These are phyloP conservation scores for Xestia sexstrigata DNA, from an alignment of 2,888 invertebrate species.

Conservation along the genomic window DNA sequence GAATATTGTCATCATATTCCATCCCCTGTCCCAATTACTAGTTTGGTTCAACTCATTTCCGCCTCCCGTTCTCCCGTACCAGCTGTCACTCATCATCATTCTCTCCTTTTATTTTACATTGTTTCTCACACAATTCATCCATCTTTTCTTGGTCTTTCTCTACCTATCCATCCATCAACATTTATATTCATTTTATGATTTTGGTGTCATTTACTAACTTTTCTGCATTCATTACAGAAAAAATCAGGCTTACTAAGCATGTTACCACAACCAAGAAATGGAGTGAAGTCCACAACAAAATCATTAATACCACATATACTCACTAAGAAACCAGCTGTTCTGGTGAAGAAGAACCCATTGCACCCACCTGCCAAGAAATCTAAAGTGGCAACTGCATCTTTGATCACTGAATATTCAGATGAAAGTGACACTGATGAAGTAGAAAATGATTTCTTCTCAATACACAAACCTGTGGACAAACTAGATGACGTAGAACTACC, in stretches of 20 bases:
- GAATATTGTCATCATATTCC: background rate
- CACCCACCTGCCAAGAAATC: slow-evolving; percentile 73
- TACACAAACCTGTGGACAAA: slow-evolving; percentile 85
- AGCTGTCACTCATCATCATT: background rate
- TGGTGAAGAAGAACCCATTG: slow-evolving; percentile 70
- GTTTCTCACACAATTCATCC: background rate
- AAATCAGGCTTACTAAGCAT: slow-evolving; percentile 92
- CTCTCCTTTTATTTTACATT: background rate
- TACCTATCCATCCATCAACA: background rate
- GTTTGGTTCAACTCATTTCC: background rate
- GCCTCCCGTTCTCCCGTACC: background rate
- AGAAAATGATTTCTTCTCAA: slow-evolving; percentile 90
- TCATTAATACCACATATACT: slow-evolving; percentile 87
- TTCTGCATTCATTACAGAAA: slow-evolving; percentile 84
- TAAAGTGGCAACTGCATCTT: slow-evolving; percentile 69
- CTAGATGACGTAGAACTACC: slow-evolving; percentile 80
- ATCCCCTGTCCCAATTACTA: background rate
- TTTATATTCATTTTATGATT: background rate
- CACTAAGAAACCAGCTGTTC: slow-evolving; percentile 79
- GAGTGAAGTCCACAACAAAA: slow-evolving; percentile 77
- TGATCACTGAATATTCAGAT: slow-evolving; percentile 81
- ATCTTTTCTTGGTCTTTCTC: too few relatives aligned
- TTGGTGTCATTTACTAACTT: background rate
- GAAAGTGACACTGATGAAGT: slow-evolving; percentile 88
- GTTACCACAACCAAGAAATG: slow-evolving; percentile 92